phyloP scores from a whole-genome alignment of 2,113 vertebrate genomes.

The Vulpes lagopus region DNA sequence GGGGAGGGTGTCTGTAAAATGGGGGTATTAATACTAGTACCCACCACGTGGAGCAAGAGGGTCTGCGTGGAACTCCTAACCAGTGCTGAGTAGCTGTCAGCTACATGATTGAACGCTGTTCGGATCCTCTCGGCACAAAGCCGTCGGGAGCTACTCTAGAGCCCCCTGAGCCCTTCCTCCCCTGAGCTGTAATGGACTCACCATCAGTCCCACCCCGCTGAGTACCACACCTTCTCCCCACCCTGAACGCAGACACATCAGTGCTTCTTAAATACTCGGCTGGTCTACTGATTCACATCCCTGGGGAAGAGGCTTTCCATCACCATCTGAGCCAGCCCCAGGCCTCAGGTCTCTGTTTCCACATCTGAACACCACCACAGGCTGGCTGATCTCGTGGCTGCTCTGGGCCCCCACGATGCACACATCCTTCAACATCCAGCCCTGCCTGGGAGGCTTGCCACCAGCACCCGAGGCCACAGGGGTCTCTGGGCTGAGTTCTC shows the following conservation, averaged over 20 bases:
- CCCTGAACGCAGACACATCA: fast-evolving
- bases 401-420: background rate
- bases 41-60: background rate
- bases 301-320: background rate
- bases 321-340: background rate
- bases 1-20: background rate
- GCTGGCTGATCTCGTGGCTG: background rate
- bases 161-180: too few species aligned
- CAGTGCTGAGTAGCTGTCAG: background rate
- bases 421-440: background rate
- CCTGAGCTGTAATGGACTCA: background rate
- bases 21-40: background rate
- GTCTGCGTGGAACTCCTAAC: background rate
- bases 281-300: background rate
- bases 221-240: background rate
- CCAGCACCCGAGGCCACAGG: background rate
- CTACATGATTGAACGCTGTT: background rate
- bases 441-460: background rate
- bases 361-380: background rate
- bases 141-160: background rate
- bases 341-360: background rate
- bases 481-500: background rate
- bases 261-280: background rate
- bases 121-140: background rate
- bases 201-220: background rate